Percentiles rank a stretch among this genome's conserved stretches.
phyloP scores from a whole-genome alignment of 2,113 vertebrate species.

The Anhinga anhinga region DNA sequence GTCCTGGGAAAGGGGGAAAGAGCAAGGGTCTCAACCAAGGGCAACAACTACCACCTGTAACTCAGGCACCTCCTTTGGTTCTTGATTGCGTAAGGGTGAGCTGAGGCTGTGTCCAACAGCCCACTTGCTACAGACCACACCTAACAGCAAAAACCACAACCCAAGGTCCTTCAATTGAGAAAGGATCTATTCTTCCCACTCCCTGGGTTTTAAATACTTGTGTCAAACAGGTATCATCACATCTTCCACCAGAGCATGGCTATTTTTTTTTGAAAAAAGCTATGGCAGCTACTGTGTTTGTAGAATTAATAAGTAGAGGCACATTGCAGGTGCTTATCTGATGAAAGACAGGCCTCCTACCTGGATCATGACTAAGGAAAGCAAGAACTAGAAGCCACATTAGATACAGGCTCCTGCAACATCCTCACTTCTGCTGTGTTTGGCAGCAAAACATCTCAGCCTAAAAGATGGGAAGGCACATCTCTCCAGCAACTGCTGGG shows the following conservation, averaged over 20 bases:
- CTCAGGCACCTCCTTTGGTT: not conserved
- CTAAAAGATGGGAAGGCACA: not conserved
- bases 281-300: not conserved
- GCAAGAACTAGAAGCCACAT: not conserved
- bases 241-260: not conserved
- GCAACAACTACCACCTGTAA: not conserved
- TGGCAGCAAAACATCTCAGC: not conserved
- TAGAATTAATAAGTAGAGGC: not conserved
- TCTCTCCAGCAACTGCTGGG: rapidly evolving
- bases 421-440: not conserved
- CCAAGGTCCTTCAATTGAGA: not conserved
- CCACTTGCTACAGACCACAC: not conserved
- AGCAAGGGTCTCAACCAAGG: not conserved
- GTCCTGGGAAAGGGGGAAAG: not conserved
- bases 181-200: not conserved
- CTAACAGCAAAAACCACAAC: not conserved
- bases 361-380: not conserved
- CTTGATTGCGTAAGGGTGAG: not conserved
- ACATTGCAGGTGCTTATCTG: not conserved
- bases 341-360: not conserved
- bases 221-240: not conserved
- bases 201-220: not conserved
- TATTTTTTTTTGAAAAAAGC: not conserved
- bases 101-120: not conserved
- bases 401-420: not conserved